A percentile compares a stretch with the other conserved stretches of the same genome.
phyloP scores from a whole-genome alignment of 2,113 vertebrate genomes.

The Anser cygnoides region DNA sequence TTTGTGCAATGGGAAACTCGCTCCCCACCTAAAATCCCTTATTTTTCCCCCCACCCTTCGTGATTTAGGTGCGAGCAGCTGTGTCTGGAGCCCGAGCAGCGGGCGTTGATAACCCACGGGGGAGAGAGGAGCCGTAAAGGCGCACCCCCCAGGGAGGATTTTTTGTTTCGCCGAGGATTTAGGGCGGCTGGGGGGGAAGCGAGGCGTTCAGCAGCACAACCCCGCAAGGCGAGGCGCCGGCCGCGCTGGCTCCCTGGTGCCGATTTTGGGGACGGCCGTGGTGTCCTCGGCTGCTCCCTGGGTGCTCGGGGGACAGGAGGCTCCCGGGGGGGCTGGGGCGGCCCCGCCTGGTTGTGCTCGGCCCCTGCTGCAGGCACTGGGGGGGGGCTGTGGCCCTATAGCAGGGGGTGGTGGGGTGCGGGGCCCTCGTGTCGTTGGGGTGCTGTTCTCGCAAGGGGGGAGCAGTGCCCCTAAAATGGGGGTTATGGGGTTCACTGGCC shows the following conservation, averaged over 20 bases:
- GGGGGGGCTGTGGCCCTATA: too few relatives aligned
- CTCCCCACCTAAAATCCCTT: too few relatives aligned
- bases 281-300: neutral
- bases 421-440: neutral
- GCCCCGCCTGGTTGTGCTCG: neutral
- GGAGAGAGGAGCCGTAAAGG: neutral
- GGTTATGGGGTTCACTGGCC: accelerated
- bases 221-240: too few relatives aligned
- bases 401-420: neutral
- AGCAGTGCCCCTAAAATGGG: neutral
- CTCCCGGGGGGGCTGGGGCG: neutral
- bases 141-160: neutral
- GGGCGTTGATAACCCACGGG: neutral
- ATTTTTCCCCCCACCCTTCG: neutral
- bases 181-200: neutral
- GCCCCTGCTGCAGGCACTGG: too few relatives aligned
- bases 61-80: neutral
- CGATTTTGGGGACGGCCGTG: too few relatives aligned
- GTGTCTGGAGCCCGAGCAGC: too few relatives aligned
- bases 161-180: neutral
- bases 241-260: too few relatives aligned
- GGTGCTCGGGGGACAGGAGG: neutral
- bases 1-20: neutral
- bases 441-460: neutral
- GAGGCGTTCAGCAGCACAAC: neutral